Evolutionary conservation across 2,888 invertebrate species (phyloP), one percentile per base, ranked within the genome.

Genomic region (Drosophila barbarae): DNA sequence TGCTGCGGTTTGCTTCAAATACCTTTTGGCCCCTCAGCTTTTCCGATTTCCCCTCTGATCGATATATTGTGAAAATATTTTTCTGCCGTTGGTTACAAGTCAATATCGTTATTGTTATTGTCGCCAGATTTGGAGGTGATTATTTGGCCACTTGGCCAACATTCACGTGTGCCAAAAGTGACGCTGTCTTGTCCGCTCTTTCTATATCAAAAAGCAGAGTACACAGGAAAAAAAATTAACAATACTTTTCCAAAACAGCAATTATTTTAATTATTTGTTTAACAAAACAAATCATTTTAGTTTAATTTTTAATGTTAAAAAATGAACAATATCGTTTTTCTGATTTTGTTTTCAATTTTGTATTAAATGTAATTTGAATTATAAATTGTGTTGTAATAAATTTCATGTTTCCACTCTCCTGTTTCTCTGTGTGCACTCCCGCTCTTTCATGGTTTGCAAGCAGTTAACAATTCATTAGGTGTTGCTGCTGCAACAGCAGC

Each of bases 401-500:
- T 3, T n/a, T 8, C 7, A 3, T 6, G 30, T 15, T 18, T 38
- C 6, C 12, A 21, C 7, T 2, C 5, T 3, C n/a, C 5, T 42
- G 1, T 50, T 54, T 38, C 30, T 50, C 41, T 30, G 10, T 10
- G 21, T 52, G 44, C 32, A 41, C 23, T 35, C 49, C 38, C 49
- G 18, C 44, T 50, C n/a, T 35, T 12, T 18, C 28, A 41, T 49
- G 30, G 26, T 26, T 41, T 59, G 71, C 71, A 66, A 76, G 73
- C 86, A 86, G 83, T 86, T 84, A 86, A 86, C 86, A 87, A 86
- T 86, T 86, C 86, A 87, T 86, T 86, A 87, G 77, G 80, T 78
- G 80, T 77, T 84, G 69, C 70, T 61, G 59, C 60, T 47, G 50
- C 58, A 55, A 28, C 36, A 69, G 74, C 60, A 67, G 68, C 54